phyloP scores from a whole-genome alignment of 2,888 invertebrate genomes.

The Limnephilus lunatus region DNA sequence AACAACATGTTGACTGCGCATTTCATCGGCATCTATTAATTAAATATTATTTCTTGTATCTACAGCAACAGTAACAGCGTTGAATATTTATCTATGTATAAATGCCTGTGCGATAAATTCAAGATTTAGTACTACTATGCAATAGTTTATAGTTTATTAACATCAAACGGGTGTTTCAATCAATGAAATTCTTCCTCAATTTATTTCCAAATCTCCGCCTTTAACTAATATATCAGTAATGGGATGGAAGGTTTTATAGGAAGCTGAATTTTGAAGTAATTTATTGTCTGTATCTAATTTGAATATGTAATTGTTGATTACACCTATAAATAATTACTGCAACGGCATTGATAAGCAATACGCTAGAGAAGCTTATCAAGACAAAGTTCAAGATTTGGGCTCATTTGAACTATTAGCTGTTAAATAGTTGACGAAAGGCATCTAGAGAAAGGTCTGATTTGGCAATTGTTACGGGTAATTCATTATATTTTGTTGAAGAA shows the following conservation, averaged over 20 bases:
- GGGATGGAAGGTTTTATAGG: background rate
- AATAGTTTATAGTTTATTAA: background rate
- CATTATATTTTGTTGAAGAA: no score
- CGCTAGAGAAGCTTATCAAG: background rate
- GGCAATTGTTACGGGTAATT: no score
- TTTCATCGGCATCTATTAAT: no score
- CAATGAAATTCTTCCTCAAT: background rate
- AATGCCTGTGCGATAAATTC: background rate
- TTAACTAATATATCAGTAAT: background rate
- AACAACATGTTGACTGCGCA: no score
- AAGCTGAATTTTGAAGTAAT: background rate
- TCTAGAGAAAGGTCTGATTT: no score
- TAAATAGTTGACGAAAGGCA: no score
- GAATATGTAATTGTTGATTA: background rate
- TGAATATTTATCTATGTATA: background rate
- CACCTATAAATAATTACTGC: background rate
- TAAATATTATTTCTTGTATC: no score
- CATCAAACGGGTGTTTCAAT: background rate
- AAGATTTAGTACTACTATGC: background rate
- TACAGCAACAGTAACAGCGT: background rate
- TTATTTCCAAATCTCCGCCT: background rate
- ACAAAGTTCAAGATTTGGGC: no score
- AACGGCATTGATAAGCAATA: background rate
- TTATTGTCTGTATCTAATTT: background rate
- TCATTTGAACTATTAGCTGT: no score